A percentile compares a stretch with the other conserved stretches of the same genome.
Evolutionary conservation across 2,113 vertebrate species (phyloP).

Genomic region (Pongo pygmaeus): DNA sequence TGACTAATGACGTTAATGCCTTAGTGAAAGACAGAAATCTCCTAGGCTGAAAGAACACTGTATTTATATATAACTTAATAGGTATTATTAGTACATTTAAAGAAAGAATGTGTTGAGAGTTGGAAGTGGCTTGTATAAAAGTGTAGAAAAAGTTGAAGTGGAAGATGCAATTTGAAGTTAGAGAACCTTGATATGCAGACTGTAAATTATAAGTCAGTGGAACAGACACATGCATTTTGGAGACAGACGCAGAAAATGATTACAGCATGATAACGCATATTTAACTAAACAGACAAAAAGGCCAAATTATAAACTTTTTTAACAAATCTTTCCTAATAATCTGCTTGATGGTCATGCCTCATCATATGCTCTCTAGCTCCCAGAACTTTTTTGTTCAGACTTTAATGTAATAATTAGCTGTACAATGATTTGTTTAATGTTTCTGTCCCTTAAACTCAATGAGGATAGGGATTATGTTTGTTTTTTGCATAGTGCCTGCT

Average conservation of each 20-base stretch:
- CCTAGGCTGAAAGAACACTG: background rate
- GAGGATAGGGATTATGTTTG: background rate
- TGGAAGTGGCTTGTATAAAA: background rate
- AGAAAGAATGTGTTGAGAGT: background rate
- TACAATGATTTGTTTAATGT: background rate
- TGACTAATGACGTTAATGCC: background rate
- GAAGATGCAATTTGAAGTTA: background rate
- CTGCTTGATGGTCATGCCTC: background rate
- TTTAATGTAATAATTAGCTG: conserved; percentile 5
- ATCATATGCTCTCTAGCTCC: background rate
- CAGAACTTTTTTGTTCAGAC: background rate
- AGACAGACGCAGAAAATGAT: background rate
- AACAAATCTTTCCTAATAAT: background rate
- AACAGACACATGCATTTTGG: background rate
- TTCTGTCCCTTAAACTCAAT: background rate
- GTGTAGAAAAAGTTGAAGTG: background rate
- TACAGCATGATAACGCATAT: background rate
- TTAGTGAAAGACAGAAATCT: background rate
- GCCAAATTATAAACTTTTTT: background rate
- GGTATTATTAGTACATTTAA: background rate
- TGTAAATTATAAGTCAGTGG: background rate
- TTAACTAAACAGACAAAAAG: conserved; percentile 18
- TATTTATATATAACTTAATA: background rate
- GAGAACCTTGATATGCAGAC: background rate
- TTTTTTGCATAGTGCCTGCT: background rate